Evolutionary conservation across 2,797 vertebrate species (phyloP).

Genomic region (Emys orbicularis): DNA sequence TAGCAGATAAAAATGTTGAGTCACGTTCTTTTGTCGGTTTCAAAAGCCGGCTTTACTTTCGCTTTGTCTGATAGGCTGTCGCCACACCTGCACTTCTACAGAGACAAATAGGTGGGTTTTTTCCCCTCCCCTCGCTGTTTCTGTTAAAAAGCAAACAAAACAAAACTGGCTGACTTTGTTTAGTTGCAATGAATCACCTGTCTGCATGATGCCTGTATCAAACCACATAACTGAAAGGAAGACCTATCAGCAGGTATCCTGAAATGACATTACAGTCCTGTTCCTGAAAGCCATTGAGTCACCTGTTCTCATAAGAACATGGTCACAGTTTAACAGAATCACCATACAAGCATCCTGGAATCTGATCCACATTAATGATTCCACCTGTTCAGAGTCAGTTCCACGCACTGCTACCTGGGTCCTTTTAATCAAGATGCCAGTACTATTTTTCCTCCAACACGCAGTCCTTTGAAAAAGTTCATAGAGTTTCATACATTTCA

Average conservation of each 20-base stretch:
- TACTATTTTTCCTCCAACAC: not conserved
- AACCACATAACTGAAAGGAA: conserved; percentile 2
- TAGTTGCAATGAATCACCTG: not conserved
- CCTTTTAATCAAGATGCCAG: conserved; percentile 11
- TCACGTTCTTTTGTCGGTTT: not conserved
- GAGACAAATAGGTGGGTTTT: conserved; percentile 6
- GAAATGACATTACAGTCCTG: not conserved
- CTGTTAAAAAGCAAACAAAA: conserved; percentile 51
- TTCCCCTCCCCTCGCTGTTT: not conserved
- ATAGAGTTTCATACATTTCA: not conserved
- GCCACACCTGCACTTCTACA: not conserved
- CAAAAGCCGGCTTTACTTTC: conserved; percentile 4
- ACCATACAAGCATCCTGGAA: conserved; percentile 62
- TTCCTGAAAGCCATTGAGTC: conserved; percentile 65
- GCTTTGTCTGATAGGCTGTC: not conserved
- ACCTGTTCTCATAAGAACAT: conserved; percentile 63
- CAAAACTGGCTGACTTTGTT: not conserved
- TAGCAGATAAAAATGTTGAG: not conserved
- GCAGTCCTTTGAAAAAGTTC: not conserved
- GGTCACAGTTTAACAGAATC: conserved; percentile 55
- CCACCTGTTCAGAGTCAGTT: conserved; percentile 58
- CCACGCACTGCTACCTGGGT: not conserved
- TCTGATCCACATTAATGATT: conserved; percentile 62
- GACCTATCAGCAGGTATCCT: not conserved
- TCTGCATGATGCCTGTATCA: not conserved